Evolutionary conservation across 2,113 vertebrate genomes (phyloP), one percentile per base, ranked within the genome.

Genomic region (Macquaria ambigua): DNA sequence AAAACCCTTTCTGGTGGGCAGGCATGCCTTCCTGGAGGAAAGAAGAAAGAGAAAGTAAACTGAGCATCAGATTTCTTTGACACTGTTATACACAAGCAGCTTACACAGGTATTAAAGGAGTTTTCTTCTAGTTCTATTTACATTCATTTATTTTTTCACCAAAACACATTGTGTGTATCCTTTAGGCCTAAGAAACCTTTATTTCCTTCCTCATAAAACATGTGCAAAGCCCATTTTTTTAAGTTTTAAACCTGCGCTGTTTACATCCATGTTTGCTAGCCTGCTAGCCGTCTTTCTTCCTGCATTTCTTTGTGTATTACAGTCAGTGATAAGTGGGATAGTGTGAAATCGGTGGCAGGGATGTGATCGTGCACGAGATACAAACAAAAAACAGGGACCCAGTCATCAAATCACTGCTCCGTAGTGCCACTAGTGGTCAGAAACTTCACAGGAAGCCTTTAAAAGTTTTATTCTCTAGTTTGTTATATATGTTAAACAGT

Each of bases 1-100:
- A 0, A 99, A 99, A 31, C 98, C 98, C 50, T 97, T 96, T 4
- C 97, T 96, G 1, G 98, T 99, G 58, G 98, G 98, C 78, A 99
- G 93, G 67, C 98, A 99, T 0, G 97, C 96, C 90, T 96, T 98
- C 87, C 97, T 97, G 87, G 94, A 97, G 91, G 96, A 25, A 21
- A 77, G 41, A 71, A 18, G 96, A n/a, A 21, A 71, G 20, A 62
- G 8, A 28, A 28, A 58, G 34, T 8, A 1, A 39, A 48, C 7
- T 5, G 63, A 61, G 53, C 20, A 14, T 41, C 56, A 61, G 16
- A 41, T 62, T 62, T 80, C 52, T 56, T 5, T 55, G 23, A 56
- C 7, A 11, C 20, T 39, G 20, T 10, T 39, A 3, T 37, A 23
- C 25, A 14, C 25, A 52, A 34, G 8, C 12, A 16, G 66, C n/a